Conservation (phyloP, 2,113 vertebrate species). For the Galeopterus variegatus region DNA sequence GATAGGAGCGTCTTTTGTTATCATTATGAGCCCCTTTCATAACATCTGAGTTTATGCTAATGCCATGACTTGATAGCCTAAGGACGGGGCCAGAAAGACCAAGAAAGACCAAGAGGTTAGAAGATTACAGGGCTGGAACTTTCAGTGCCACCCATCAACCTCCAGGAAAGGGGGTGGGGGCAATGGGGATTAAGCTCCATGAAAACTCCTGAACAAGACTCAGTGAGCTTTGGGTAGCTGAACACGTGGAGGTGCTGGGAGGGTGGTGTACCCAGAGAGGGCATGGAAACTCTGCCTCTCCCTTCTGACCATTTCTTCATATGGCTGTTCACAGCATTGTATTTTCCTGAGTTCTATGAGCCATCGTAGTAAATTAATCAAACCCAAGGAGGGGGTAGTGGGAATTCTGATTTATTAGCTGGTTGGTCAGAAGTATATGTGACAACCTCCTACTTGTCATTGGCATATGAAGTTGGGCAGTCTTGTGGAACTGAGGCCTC, state of each 20-base stretch:
- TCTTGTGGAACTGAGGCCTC: not conserved
- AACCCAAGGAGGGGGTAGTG: not conserved
- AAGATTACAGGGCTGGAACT: not conserved
- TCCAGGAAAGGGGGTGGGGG: not conserved
- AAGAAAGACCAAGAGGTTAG: too few species aligned
- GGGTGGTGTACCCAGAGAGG: not conserved
- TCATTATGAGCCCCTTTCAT: not conserved
- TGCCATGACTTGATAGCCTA: not conserved
- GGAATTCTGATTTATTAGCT: not conserved
- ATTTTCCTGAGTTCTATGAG: not conserved
- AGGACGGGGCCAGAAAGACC: not conserved
- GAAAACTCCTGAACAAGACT: not conserved
- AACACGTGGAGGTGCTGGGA: not conserved
- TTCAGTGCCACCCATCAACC: not conserved
- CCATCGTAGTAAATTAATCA: not conserved
- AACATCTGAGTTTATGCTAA: not conserved
- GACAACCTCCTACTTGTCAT: not conserved
- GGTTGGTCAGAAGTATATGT: not conserved
- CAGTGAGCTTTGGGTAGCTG: not conserved
- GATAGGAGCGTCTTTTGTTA: not conserved
- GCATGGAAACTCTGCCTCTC: not conserved
- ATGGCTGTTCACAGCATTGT: not conserved
- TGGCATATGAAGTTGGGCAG: not conserved
- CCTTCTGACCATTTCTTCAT: not conserved
- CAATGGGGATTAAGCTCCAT: not conserved